Base-by-base conservation (phyloP, 1,140 invertebrate genomes). In the Cardiocondyla obscurior region DNA sequence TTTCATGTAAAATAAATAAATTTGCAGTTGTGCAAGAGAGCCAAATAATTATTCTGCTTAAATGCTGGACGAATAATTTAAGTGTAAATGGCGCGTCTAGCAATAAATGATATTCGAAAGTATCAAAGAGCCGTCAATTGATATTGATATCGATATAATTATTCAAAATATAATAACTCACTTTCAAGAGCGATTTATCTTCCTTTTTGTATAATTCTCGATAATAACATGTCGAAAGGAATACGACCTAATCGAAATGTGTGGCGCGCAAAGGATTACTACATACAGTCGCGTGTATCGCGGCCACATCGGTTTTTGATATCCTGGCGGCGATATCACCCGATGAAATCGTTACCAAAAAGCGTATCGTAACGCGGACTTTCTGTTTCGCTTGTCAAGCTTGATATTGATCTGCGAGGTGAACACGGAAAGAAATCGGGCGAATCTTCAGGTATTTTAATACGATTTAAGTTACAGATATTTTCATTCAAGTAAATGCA, bases 271-370 rank as follows among this genome's bases (percentile, higher is more conserved):
- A 44, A n/a, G 62, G 44, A 79, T 79, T 79, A 79, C n/a, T 16
- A 12, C 46, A 44, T 1, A 28, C 46, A 57, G 30, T 62, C 44
- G 69, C 49, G 30, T 70, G 74, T 79, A 64, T 53, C 33, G 22
- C 36, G 51, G 5, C 16, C 5, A 22, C 70, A 77, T 84, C 67
- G 90, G 91, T 86, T 89, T 88, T 73, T 86, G 85, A 89, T 85
- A 87, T 89, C 92, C 90, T 90, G 91, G 89, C 84, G 79, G 91
- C 90, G 92, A 92, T 92, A 92, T 93, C 92, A 89, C 91, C 86
- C 49, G 77, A 77, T 81, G 83, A 90, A 91, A 93, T 93, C 91
- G 92, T 93, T 93, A 92, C 88, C 91, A 86, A 92, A n/a, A 93
- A 91, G 90, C 89, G 88, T 84, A 90, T 89, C 88, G 91, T 91